Conservation (phyloP, 92 coral and sea anemone genomes). For the Anthopleura xanthogrammica region DNA sequence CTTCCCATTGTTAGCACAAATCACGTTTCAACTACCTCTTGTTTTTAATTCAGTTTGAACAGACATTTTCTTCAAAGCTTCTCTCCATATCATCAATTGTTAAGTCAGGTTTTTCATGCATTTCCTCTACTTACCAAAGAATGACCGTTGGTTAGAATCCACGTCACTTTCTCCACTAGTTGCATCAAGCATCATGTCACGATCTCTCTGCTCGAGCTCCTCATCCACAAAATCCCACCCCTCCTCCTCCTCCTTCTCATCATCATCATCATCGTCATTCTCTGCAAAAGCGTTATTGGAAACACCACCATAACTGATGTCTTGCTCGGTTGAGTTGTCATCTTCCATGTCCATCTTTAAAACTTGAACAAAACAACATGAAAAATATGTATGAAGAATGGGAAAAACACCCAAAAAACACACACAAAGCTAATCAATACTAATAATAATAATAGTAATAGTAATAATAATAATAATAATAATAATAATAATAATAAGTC, state of each 20-base stretch:
- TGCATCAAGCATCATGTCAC: background rate
- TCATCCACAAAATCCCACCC: background rate
- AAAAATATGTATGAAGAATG: background rate
- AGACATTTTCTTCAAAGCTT: too few relatives aligned
- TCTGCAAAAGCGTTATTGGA: background rate
- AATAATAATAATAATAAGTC: too few relatives aligned
- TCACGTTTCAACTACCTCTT: too few relatives aligned
- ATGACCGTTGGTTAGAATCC: background rate
- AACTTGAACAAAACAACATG: background rate
- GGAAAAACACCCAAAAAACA: too few relatives aligned
- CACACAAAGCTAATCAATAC: too few relatives aligned
- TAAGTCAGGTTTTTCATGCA: too few relatives aligned
- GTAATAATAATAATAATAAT: too few relatives aligned
- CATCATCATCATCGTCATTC: background rate
- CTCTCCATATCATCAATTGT: too few relatives aligned
- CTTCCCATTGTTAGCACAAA: too few relatives aligned
- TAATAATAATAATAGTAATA: too few relatives aligned
- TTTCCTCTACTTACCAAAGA: background rate
- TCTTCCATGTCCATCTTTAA: background rate
- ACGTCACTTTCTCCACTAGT: background rate
- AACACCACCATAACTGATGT: background rate
- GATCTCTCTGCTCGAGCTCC: background rate
- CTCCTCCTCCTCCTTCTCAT: background rate
- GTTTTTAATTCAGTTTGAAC: too few relatives aligned
- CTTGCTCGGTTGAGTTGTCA: background rate